These are phyloP conservation scores for Saxidomus purpurata DNA, from an alignment of 1,140 invertebrate genomes.

Conservation along the genomic window DNA sequence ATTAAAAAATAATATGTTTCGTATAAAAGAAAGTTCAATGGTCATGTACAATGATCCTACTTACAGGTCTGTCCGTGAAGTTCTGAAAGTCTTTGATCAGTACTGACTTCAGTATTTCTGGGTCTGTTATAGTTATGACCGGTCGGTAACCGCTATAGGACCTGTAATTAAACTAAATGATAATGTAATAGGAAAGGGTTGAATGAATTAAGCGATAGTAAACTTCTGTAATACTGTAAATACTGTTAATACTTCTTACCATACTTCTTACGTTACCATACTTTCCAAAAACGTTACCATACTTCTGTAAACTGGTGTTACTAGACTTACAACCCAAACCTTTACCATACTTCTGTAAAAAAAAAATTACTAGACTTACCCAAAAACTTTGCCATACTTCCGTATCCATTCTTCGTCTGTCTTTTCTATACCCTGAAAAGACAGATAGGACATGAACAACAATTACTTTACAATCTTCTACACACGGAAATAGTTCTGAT, in stretches of 20 bases:
- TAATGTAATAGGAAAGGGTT: no score
- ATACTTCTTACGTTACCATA: no score
- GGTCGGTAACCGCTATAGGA: slow-evolving; percentile 51
- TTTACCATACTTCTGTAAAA: neutral
- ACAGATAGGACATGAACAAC: neutral
- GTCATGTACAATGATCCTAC: neutral
- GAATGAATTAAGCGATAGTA: no score
- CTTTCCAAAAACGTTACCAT: no score
- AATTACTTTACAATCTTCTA: no score
- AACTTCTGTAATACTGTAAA: no score
- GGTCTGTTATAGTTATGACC: slow-evolving; percentile 27
- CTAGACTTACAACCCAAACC: no score
- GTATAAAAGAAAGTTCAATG: no score
- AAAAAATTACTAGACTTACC: slow-evolving; percentile 32
- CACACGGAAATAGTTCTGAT: no score
- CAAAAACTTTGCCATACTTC: slow-evolving; percentile 56
- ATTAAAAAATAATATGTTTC: no score
- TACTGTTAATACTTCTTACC: no score
- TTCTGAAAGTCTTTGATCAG: slow-evolving; percentile 63
- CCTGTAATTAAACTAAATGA: slow-evolving; percentile 35
- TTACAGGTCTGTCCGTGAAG: slow-evolving; percentile 65
- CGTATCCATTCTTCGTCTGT: slow-evolving; percentile 41
- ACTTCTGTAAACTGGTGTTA: no score
- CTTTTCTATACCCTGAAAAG: slow-evolving; percentile 6
- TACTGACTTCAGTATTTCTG: slow-evolving; percentile 49